Evolutionary conservation across 2,888 invertebrate species (phyloP).

Genomic region (Lithophane semibrunnea): DNA sequence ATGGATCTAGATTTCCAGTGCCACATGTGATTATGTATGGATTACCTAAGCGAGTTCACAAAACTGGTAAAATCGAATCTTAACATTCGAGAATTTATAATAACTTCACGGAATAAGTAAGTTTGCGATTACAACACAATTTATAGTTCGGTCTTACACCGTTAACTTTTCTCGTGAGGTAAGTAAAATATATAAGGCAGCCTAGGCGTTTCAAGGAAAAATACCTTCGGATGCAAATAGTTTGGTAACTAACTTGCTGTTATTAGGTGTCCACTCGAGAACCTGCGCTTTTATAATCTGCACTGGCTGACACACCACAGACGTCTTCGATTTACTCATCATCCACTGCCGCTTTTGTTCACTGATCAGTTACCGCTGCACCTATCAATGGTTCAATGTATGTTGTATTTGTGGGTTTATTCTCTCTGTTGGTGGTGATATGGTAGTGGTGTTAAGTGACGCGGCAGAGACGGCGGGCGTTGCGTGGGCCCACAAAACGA

Average conservation of each 20-base stretch:
- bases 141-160: slow-evolving; percentile 66
- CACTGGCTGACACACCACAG: slow-evolving; percentile 46
- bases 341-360: slow-evolving; percentile 62
- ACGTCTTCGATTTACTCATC: slow-evolving; percentile 10
- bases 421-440: slow-evolving; percentile 8
- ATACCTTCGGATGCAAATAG: slow-evolving; percentile 83
- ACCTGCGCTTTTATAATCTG: slow-evolving; percentile 76
- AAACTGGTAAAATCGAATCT: background rate
- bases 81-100: slow-evolving; percentile 13
- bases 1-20: slow-evolving; percentile 3
- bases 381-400: slow-evolving; percentile 53
- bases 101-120: slow-evolving; percentile 30
- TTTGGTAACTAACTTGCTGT: slow-evolving; percentile 82
- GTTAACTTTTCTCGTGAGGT: slow-evolving; percentile 73
- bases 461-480: slow-evolving; percentile 75
- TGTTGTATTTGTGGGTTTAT: slow-evolving; percentile 1
- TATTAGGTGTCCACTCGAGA: slow-evolving; percentile 78
- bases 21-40: slow-evolving; percentile 7
- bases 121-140: slow-evolving; percentile 62
- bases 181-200: slow-evolving; percentile 74
- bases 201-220: slow-evolving; percentile 82
- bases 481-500: slow-evolving; percentile 88
- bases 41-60: background rate
- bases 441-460: slow-evolving; percentile 67
- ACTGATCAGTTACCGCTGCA: background rate